phyloP scores from a whole-genome alignment of 2,113 vertebrate species.

The Bujurquina vittata region DNA sequence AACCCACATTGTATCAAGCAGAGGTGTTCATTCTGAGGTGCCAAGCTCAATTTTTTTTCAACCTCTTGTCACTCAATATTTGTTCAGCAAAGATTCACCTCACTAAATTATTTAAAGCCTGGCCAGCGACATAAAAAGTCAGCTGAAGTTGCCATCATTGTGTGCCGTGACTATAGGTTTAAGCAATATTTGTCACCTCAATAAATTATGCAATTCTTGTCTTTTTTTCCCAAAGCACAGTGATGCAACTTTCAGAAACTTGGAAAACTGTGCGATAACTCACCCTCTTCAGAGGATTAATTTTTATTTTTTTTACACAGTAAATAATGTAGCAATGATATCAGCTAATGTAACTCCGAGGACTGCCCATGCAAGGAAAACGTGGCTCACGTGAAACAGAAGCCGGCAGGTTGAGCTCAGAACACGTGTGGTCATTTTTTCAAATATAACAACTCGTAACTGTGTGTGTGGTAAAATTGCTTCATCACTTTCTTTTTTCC shows the following conservation, averaged over 20 bases:
- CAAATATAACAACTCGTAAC: not conserved
- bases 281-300: constrained; percentile 7
- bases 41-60: constrained; percentile 26
- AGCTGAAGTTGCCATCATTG: not conserved
- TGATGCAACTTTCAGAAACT: constrained; percentile 51
- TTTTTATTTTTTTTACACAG: not conserved
- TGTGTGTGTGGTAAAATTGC: not conserved
- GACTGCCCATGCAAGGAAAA: not conserved
- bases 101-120: constrained; percentile 36
- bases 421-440: not conserved
- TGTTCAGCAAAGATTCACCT: constrained; percentile 32
- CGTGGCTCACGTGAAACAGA: not conserved
- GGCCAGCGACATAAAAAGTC: constrained; percentile 10
- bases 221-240: not conserved
- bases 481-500: not conserved
- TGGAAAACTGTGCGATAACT: not conserved
- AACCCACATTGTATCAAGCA: constrained; percentile 43
- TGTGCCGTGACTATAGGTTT: not conserved
- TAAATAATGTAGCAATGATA: constrained; percentile 22
- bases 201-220: constrained; percentile 2
- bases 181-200: not conserved
- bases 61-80: constrained; percentile 41
- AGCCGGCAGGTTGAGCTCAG: not conserved
- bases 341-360: constrained; percentile 4
- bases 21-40: constrained; percentile 12